Conservation (phyloP, 1,140 invertebrate species). For the Diabrotica undecimpunctata region DNA sequence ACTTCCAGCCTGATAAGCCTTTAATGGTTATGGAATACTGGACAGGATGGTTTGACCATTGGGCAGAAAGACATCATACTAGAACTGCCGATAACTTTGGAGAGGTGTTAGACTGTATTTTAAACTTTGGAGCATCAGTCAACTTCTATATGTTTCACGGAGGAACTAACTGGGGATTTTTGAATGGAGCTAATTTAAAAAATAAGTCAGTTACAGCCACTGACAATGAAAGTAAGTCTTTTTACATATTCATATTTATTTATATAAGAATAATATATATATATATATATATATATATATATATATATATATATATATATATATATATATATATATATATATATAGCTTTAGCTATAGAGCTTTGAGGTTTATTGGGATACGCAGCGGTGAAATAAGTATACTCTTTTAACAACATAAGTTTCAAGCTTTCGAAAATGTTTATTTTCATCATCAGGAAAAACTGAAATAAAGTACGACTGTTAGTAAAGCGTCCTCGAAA, state of each 20-base stretch:
- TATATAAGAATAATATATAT: neutral
- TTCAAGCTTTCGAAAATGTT: no score
- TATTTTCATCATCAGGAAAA: no score
- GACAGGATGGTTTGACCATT: conserved; percentile 62
- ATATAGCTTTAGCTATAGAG: neutral
- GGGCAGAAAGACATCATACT: conserved; percentile 34
- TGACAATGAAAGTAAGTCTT: conserved; percentile 1
- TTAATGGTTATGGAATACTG: conserved; percentile 63
- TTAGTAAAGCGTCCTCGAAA: no score
- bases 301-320: conserved; percentile 5
- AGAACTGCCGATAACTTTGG: conserved; percentile 25
- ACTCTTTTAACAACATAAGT: no score
- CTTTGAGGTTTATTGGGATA: neutral
- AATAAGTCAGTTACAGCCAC: neutral
- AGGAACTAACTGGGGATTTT: conserved; percentile 68
- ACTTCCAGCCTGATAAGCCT: conserved; percentile 54
- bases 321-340: neutral
- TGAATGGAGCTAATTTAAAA: conserved; percentile 50
- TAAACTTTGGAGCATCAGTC: conserved; percentile 53
- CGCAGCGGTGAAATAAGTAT: no score
- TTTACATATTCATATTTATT: no score
- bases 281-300: neutral
- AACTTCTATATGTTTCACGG: conserved; percentile 72
- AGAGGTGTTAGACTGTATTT: conserved; percentile 31
- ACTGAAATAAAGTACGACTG: no score